Evolutionary conservation across 2,888 invertebrate genomes (phyloP), one percentile per base, ranked within the genome.

Genomic region (Baccha elongata): DNA sequence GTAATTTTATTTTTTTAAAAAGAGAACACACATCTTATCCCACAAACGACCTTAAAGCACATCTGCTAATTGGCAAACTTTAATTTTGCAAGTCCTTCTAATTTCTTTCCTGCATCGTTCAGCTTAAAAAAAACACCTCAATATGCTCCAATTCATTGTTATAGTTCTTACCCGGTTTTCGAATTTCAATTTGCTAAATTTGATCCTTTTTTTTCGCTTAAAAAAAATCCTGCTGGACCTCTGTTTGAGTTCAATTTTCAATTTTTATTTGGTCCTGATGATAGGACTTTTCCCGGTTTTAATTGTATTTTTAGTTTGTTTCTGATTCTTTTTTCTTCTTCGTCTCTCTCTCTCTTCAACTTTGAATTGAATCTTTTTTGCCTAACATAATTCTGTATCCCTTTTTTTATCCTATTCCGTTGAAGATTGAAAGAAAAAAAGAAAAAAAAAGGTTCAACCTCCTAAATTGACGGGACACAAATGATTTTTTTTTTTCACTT

Each of bases 41-140:
- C 19, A 6, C 23, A 58, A 60, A 60, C 60, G 29, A 68, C 40
- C 42, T 69, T 75, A 26, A 29, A 62, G 62, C 74, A 80, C 74
- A 62, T 64, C 74, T 64, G 64, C 64, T 80, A 80, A 80, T 80
- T 80, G 80, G 80, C 19, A 75, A 75, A 80, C 74, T 80, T 80
- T 80, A 80, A 75, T 75, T 74, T 64, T 29, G 26, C 68, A 40
- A 42, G 32, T 55, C 21, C 35, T 40, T 48, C 58, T 60, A 60
- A 44, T 60, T 72, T 52, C 37, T 26, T 26, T 35, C 26, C 32
- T 15, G 8, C 32, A 6, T 13, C 26, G 21, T n/a, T 3, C 13
- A 13, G 15, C 2, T 23, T 17, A n/a, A 55, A 55, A 37, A 13
- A 3, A n/a, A 2, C 40, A 65, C 58, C 48, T 42, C 19, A 52